phyloP scores from a whole-genome alignment of 2,888 invertebrate genomes.

The Perithous albicinctus region DNA sequence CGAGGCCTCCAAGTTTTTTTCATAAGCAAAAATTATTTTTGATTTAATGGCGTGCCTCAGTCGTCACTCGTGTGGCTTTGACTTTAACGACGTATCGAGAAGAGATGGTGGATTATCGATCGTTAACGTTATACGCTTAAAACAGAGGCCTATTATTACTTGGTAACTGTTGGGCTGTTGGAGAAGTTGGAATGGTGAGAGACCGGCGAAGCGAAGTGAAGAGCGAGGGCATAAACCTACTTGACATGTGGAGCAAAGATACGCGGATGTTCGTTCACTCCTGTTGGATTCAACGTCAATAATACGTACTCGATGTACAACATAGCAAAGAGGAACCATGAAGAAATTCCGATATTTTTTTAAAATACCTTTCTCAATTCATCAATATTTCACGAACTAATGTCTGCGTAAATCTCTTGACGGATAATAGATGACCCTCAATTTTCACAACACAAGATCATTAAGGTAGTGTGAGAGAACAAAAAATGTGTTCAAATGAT shows the following conservation, averaged over 20 bases:
- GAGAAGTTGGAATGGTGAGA: constrained; percentile 57
- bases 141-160: constrained; percentile 67
- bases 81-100: constrained; percentile 68
- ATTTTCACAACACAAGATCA: background rate
- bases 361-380: background rate
- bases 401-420: background rate
- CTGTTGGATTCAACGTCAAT: constrained; percentile 37
- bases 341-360: constrained; percentile 14
- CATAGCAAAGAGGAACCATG: background rate
- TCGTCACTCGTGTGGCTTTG: constrained; percentile 60
- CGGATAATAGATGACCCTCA: background rate
- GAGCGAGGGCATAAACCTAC: constrained; percentile 63
- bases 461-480: background rate
- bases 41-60: constrained; percentile 59
- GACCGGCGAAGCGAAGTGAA: constrained; percentile 54
- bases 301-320: constrained; percentile 11
- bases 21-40: constrained; percentile 43
- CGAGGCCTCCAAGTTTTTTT: constrained; percentile 16
- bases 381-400: background rate
- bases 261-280: constrained; percentile 48
- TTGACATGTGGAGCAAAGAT: constrained; percentile 66
- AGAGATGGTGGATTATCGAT: constrained; percentile 67
- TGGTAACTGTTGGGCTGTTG: constrained; percentile 61
- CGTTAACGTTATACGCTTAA: constrained; percentile 66
- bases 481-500: background rate